phyloP scores from a whole-genome alignment of 2,113 vertebrate species.

The Chaenogobius annularis region DNA sequence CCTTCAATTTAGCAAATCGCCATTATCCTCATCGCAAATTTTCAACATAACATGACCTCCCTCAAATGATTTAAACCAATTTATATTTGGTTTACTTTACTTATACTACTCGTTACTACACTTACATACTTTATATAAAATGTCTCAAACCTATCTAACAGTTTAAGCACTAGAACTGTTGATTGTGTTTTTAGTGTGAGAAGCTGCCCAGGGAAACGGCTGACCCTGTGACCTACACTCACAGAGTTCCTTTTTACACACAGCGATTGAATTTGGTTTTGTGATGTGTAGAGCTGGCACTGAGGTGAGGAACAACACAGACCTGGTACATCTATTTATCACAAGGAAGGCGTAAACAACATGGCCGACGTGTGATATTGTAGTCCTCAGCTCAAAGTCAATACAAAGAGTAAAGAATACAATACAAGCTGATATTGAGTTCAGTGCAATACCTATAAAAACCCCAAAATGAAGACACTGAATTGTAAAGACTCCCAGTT shows the following conservation, averaged over 20 bases:
- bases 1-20: too few species aligned
- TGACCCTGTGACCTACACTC: slow-evolving; percentile 56
- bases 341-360: slow-evolving; percentile 37
- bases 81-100: neutral
- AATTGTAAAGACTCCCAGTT: too few species aligned
- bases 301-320: slow-evolving; percentile 53
- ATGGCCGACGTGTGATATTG: neutral
- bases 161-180: neutral
- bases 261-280: slow-evolving; percentile 68
- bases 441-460: too few species aligned
- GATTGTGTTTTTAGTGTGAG: neutral
- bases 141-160: neutral
- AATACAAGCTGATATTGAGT: neutral
- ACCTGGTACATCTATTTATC: slow-evolving; percentile 48
- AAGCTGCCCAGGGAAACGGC: slow-evolving; percentile 35
- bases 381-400: neutral
- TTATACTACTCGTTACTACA: neutral
- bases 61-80: neutral
- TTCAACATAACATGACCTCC: too few species aligned
- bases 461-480: too few species aligned
- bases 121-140: neutral
- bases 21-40: too few species aligned
- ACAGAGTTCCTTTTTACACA: slow-evolving; percentile 65
- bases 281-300: slow-evolving; percentile 53
- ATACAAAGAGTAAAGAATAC: neutral